These are phyloP conservation scores for Vulpes ferrilata DNA, from an alignment of 2,113 vertebrate genomes.

Conservation along the genomic window DNA sequence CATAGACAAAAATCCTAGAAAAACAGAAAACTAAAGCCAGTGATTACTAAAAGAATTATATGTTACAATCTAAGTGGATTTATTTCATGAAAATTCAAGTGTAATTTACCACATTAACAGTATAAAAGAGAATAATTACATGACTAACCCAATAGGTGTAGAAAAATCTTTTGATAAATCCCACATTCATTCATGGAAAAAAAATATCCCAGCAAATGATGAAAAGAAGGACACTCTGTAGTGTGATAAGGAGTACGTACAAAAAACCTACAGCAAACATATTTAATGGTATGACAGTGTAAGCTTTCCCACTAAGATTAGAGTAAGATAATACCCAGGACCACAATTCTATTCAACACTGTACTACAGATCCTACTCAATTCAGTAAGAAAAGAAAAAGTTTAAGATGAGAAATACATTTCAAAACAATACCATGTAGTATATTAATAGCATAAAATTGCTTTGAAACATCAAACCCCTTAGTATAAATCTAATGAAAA, in stretches of 20 bases:
- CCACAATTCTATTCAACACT: neutral
- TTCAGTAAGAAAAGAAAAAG: neutral
- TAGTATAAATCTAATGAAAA: neutral
- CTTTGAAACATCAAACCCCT: neutral
- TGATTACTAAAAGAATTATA: neutral
- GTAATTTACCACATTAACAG: neutral
- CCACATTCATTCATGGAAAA: neutral
- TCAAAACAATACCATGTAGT: neutral
- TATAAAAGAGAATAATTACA: neutral
- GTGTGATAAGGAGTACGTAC: neutral
- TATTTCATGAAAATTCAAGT: neutral
- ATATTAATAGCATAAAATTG: neutral
- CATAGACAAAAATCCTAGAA: neutral
- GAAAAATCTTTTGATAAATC: slow-evolving; percentile 1
- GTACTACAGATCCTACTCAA: neutral
- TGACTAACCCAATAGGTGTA: neutral
- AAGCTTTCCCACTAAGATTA: neutral
- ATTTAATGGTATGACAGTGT: neutral
- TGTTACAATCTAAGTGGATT: neutral
- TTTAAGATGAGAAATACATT: neutral
- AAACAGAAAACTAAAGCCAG: neutral
- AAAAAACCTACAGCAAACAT: neutral
- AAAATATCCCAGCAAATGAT: neutral
- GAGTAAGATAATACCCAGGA: neutral
- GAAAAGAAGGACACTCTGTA: neutral